phyloP scores from a whole-genome alignment of 2,797 vertebrate genomes.

The Anguilla pacifica region DNA sequence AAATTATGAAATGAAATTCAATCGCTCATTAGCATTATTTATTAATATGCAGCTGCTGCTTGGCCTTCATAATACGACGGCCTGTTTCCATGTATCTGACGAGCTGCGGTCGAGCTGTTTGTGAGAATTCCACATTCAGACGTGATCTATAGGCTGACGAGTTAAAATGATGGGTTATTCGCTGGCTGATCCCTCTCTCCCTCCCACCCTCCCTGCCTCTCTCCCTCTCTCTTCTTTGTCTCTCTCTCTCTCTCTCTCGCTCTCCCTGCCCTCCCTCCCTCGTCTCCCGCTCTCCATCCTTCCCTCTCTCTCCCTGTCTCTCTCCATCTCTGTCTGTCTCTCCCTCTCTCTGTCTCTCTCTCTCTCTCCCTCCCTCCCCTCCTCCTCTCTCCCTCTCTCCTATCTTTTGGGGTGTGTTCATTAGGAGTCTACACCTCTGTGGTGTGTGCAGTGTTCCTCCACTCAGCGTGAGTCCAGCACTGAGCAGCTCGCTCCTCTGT shows the following conservation, averaged over 20 bases:
- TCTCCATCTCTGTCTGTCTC: no score
- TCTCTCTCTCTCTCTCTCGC: no score
- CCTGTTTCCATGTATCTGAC: background rate
- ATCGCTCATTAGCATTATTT: background rate
- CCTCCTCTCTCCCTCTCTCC: background rate
- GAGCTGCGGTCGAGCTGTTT: background rate
- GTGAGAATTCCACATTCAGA: background rate
- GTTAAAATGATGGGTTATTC: background rate
- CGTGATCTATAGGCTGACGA: background rate
- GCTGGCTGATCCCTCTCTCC: background rate
- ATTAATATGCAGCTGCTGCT: background rate
- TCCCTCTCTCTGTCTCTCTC: no score
- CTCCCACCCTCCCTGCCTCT: no score
- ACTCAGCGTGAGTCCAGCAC: background rate
- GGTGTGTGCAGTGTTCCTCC: background rate
- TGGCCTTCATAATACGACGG: background rate
- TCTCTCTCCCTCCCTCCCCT: no score
- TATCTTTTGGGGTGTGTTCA: background rate
- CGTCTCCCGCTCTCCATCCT: no score
- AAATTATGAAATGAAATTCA: background rate
- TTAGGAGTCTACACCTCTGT: background rate
- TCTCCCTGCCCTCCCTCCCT: no score
- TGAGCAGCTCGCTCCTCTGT: background rate
- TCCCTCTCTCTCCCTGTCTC: no score
- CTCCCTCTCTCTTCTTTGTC: no score